phyloP scores from a whole-genome alignment of 2,113 vertebrate species.

The Delphinapterus leucas region DNA sequence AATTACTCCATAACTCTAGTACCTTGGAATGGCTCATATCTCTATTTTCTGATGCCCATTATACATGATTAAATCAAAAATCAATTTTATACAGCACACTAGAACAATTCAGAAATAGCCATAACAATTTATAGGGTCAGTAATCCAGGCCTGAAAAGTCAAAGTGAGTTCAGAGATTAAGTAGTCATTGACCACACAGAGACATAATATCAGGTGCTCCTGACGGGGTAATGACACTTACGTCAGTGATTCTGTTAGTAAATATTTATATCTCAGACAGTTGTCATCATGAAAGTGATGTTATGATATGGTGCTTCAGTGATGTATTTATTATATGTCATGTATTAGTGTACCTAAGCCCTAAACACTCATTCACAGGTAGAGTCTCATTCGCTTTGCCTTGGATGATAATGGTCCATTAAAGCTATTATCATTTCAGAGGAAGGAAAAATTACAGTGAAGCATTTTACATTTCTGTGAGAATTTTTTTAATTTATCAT shows the following conservation, averaged over 20 bases:
- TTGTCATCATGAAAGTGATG: conserved; percentile 2
- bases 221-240: not conserved
- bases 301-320: not conserved
- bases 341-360: conserved; percentile 39
- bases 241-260: not conserved
- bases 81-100: not conserved
- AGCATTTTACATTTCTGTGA: conserved; percentile 44
- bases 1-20: not conserved
- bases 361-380: conserved; percentile 34
- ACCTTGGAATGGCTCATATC: not conserved
- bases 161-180: conserved; percentile 13
- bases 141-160: not conserved
- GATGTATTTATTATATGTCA: not conserved
- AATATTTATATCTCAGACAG: conserved; percentile 24
- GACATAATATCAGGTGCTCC: not conserved
- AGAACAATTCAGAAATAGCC: not conserved
- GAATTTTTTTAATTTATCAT: conserved; percentile 45
- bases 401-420: conserved; percentile 45
- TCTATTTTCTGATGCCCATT: not conserved
- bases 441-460: conserved; percentile 40
- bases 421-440: conserved; percentile 48
- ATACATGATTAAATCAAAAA: conserved; percentile 10
- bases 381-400: conserved; percentile 27
- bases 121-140: not conserved
- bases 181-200: not conserved